Evolutionary conservation across 1,140 invertebrate genomes (phyloP), one percentile per base, ranked within the genome.

Genomic region (Parapsyche elsis): DNA sequence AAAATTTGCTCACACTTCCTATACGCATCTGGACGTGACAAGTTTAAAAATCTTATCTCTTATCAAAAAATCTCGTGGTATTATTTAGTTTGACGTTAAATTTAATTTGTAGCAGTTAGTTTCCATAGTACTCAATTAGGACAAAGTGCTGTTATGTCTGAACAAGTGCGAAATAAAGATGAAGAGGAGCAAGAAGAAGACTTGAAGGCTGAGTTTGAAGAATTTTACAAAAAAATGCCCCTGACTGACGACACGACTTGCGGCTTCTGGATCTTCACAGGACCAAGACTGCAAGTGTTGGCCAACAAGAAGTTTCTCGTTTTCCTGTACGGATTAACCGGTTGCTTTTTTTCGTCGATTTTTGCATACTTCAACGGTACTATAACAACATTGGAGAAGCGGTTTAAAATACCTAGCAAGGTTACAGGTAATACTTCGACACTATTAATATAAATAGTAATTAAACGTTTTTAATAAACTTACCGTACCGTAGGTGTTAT

Each of bases 371-470:
- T 93, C 80, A 93, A 93, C 83, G 93, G 93, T 12, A 94, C 93
- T 4, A 92, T 95, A 59, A 94, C 94, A 30, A 95, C 94, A 0
- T 88, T 95, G 19, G 94, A 95, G 85, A 95, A 95, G 84, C 89
- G 94, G 81, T 95, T 94, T 84, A 94, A 94, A 84, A 94, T 95
- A 84, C 92, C 93, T 0, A 94, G 93, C 7, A 91, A 92, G 85
- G 93, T 92, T 46, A 93, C 93, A 76, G 94, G 93, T 92, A 86
- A 61, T n/a, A 24, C 19, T 4, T 38, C 2, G 1, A 19, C 26
- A 53, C 12, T 38, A 38, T 38, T 38, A 7, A 38, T 38, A 38
- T 38, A 38, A 38, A 38, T 10, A 21, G 1, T 75, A 53, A 38
- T 75, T 23, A 21, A 46, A 19, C 21, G 19, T 46, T 4, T 38